Base-by-base conservation (phyloP, 2,888 invertebrate species). In the Caenorhabditis sinica region DNA sequence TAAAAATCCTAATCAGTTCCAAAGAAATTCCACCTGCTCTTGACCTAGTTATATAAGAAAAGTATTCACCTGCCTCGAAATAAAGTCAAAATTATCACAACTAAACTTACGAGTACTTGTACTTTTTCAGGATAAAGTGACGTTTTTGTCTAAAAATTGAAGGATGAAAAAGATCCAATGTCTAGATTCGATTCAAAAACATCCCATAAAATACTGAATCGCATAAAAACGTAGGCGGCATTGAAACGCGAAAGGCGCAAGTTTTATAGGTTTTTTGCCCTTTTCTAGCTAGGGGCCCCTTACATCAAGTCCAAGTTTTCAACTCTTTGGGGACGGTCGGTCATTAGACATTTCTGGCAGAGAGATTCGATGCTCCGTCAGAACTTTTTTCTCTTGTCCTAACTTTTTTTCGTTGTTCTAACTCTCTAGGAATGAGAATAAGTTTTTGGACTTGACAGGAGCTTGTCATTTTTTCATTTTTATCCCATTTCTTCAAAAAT, bases 161-260 rank as follows among this genome's bases (percentile, higher is more conserved):
- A 17, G 63, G 63, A 53, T 63, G n/a, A n/a, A n/a, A n/a, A 74
- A 73, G 58, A 79, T 49, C 51, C 77, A 71, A 61, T 60, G 20
- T 45, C 20, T 45, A 36, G 25, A 40, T 33, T 28, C 36, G 15
- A 76, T 56, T 30, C 56, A 36, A 43, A 77, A 43, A 13, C 61
- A 80, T 80, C 80, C 65, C 80, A 80, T 80, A 80, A 81, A 82
- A 82, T 81, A 81, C 69, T 61, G 63, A 81, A 81, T 81, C 82
- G 69, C 82, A 82, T 82, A 75, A 82, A 82, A 65, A 75, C 68
- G 81, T 81, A 68, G 81, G 81, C 74, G 81, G 74, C 81, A 36
- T 40, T 20, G 36, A 36, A 28, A 36, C 25, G 8, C 58, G 13
- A 51, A 58, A 81, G 61, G 68, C 74, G 65, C 73, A 75, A 71